A percentile compares a stretch with the other conserved stretches of the same genome.
phyloP scores from a whole-genome alignment of 2,113 vertebrate species.

The Synodontis membranacea region DNA sequence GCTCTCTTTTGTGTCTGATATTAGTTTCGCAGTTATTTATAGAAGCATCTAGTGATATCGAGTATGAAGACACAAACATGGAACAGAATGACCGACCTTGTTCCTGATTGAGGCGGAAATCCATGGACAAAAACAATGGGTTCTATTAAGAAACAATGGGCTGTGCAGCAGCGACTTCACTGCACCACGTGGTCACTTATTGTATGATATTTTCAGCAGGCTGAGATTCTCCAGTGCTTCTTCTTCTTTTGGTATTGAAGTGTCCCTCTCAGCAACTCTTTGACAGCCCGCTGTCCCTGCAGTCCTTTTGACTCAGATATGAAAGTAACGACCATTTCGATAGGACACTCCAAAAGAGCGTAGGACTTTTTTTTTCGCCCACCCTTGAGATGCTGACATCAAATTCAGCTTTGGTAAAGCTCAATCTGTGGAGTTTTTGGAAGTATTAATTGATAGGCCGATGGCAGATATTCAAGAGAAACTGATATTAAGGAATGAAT shows the following conservation, averaged over 20 bases:
- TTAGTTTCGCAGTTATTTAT: neutral
- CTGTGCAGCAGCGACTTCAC: neutral
- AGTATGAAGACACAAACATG: neutral
- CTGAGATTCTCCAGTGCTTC: neutral
- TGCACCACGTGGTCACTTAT: conserved; percentile 9
- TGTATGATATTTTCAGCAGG: conserved; percentile 6
- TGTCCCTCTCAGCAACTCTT: conserved; percentile 25
- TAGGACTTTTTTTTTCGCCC: neutral
- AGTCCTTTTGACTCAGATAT: conserved; percentile 21
- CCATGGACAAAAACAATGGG: neutral
- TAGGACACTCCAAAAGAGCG: conserved; percentile 13
- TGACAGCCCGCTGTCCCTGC: conserved; percentile 25
- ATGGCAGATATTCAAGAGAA: neutral
- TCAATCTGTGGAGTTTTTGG: neutral
- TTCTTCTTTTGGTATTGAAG: conserved; percentile 1
- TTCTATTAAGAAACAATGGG: conserved; percentile 11
- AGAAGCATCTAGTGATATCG: neutral
- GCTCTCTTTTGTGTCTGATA: conserved; percentile 23
- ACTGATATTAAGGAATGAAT: neutral
- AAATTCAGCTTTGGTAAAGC: neutral
- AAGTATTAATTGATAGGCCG: neutral
- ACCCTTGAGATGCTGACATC: neutral
- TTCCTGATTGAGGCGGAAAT: conserved; percentile 15
- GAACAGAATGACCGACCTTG: neutral
- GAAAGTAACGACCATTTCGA: conserved; percentile 16